Conservation (phyloP, 2,113 vertebrate genomes). For the Ploceus nigricollis region DNA sequence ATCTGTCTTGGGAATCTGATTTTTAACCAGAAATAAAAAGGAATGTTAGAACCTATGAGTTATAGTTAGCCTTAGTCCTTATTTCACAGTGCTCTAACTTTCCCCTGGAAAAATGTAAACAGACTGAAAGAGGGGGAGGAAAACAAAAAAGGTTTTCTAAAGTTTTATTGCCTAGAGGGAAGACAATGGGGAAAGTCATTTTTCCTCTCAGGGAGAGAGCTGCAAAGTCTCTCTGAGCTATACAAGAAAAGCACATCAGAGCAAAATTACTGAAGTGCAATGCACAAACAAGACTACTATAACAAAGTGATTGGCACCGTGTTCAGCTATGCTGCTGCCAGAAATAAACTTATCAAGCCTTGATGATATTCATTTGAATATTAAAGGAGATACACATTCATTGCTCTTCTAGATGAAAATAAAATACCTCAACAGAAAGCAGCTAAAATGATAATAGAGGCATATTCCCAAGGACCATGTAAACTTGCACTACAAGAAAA, state of each 20-base stretch:
- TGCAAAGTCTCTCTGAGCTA: neutral
- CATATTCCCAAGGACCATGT: neutral
- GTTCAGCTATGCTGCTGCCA: neutral
- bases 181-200: neutral
- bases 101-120: neutral
- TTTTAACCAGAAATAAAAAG: neutral
- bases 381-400: neutral
- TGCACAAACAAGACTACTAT: neutral
- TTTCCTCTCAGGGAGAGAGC: neutral
- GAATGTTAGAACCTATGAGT: neutral
- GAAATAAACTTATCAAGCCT: slow-evolving; percentile 7
- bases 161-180: neutral
- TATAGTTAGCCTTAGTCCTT: neutral
- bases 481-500: neutral
- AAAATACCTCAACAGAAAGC: neutral
- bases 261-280: neutral
- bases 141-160: neutral
- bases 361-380: neutral
- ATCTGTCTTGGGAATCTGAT: neutral
- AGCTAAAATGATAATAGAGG: neutral
- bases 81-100: neutral
- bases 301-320: neutral
- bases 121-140: neutral
- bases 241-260: neutral
- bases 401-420: neutral